phyloP scores from a whole-genome alignment of 2,797 vertebrate genomes.

The Characodon lateralis region DNA sequence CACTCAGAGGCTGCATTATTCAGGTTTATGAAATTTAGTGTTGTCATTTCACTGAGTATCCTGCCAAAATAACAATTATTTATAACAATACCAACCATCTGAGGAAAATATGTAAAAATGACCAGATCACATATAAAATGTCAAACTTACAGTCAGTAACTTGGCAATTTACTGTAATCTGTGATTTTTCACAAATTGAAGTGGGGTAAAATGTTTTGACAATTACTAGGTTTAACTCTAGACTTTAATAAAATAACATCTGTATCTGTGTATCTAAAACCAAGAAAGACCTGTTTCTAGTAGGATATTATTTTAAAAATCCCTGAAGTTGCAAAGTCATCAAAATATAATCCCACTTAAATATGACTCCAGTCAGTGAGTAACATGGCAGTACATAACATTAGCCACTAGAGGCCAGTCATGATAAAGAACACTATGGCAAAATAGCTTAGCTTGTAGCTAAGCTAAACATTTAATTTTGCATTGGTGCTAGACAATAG shows the following conservation, averaged over 20 bases:
- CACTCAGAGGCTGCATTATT: not conserved
- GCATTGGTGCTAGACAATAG: not conserved
- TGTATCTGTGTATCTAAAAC: not conserved
- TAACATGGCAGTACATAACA: not conserved
- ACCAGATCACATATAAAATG: not conserved
- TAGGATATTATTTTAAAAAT: not conserved
- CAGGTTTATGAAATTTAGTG: not conserved
- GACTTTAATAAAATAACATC: not conserved
- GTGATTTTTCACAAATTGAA: not conserved
- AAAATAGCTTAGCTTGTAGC: not conserved
- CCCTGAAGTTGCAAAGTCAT: not conserved
- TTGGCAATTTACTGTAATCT: not conserved
- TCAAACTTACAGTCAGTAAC: not conserved
- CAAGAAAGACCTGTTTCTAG: not conserved
- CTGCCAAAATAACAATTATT: not conserved
- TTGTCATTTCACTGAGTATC: not conserved
- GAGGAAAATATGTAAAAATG: not conserved
- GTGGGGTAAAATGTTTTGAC: not conserved
- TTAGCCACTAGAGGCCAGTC: not conserved
- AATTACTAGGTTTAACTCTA: not conserved
- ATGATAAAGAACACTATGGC: not conserved
- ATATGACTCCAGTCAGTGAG: not conserved
- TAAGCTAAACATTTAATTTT: not conserved
- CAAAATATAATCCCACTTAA: not conserved
- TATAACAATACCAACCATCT: not conserved